Conservation (phyloP, 2,888 invertebrate species). For the Orgyia antiqua region DNA sequence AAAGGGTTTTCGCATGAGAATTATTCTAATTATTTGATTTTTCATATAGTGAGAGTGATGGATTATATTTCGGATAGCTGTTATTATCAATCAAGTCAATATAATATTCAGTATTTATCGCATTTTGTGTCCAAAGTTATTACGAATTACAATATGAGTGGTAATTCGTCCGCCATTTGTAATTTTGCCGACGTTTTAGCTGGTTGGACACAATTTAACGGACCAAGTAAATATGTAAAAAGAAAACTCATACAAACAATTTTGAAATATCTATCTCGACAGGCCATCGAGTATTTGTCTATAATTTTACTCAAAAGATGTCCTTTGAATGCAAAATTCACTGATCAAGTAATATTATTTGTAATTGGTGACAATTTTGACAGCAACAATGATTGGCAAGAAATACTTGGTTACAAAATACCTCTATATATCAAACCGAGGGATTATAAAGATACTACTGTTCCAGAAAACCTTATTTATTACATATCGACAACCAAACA, state of each 20-base stretch:
- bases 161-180: constrained; percentile 60
- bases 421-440: constrained; percentile 66
- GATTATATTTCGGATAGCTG: constrained; percentile 76
- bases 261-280: constrained; percentile 74
- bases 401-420: constrained; percentile 70
- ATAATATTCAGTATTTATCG: constrained; percentile 64
- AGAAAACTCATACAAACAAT: constrained; percentile 69
- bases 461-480: constrained; percentile 79
- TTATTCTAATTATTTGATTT: constrained; percentile 78
- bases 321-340: constrained; percentile 55
- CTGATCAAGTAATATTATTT: constrained; percentile 55
- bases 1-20: constrained; percentile 76
- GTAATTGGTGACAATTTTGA: constrained; percentile 74
- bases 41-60: constrained; percentile 79
- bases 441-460: constrained; percentile 74
- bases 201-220: constrained; percentile 57
- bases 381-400: constrained; percentile 80
- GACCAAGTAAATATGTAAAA: constrained; percentile 49
- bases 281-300: constrained; percentile 78
- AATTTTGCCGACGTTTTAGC: constrained; percentile 76
- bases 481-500: constrained; percentile 73
- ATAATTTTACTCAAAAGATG: constrained; percentile 74
- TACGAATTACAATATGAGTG: constrained; percentile 71
- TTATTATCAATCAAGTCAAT: constrained; percentile 38
- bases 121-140: constrained; percentile 80